These are phyloP conservation scores for Rhinophrynus dorsalis DNA, from an alignment of 2,797 vertebrate genomes.

Conservation along the genomic window DNA sequence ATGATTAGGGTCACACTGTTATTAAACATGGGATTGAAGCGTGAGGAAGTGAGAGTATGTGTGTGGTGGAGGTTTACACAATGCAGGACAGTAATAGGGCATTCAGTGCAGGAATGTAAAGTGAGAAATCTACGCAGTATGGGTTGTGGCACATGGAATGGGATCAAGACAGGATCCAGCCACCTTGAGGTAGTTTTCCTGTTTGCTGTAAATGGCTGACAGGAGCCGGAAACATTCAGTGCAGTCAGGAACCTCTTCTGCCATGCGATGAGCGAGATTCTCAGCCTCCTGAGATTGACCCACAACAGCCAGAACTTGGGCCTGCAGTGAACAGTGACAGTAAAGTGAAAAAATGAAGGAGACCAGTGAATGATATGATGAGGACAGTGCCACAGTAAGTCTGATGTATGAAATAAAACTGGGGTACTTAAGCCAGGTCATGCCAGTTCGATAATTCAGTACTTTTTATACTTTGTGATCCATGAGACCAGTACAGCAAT, in stretches of 20 bases:
- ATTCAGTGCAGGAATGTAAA: too few relatives aligned
- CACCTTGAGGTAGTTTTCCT: slow-evolving; percentile 84
- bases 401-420: too few relatives aligned
- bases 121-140: neutral
- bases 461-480: too few relatives aligned
- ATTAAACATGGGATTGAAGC: too few relatives aligned
- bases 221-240: slow-evolving; percentile 92
- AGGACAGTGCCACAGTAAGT: too few relatives aligned
- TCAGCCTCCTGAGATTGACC: slow-evolving; percentile 81
- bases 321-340: slow-evolving; percentile 62
- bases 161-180: rapidly evolving
- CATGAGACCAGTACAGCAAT: too few relatives aligned
- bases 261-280: slow-evolving; percentile 78
- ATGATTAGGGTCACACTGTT: too few relatives aligned
- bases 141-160: neutral
- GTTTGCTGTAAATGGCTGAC: slow-evolving; percentile 93
- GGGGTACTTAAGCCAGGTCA: too few relatives aligned
- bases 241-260: slow-evolving; percentile 74
- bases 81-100: too few relatives aligned
- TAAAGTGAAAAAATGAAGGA: neutral
- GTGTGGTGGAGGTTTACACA: too few relatives aligned
- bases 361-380: neutral
- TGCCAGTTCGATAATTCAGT: too few relatives aligned
- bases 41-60: too few relatives aligned
- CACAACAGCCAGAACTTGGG: slow-evolving; percentile 89